Evolutionary conservation across 2,113 vertebrate genomes (phyloP).

Genomic region (Sturnira hondurensis): DNA sequence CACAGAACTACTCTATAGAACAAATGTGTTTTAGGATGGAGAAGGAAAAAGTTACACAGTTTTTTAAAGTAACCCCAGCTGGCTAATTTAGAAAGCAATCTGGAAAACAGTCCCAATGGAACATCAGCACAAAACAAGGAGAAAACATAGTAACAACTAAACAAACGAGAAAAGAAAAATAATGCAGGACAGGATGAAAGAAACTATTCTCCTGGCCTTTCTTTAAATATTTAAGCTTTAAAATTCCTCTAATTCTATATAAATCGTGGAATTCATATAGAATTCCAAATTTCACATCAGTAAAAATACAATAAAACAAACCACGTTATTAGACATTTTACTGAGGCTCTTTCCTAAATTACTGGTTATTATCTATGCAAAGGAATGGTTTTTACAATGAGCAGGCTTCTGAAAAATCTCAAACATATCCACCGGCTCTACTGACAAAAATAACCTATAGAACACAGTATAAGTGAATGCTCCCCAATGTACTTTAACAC

Average conservation of each 20-base stretch:
- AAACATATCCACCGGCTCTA: not conserved
- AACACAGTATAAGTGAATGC: not conserved
- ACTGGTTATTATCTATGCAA: not conserved
- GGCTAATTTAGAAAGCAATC: conserved; percentile 70
- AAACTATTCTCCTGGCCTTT: conserved; percentile 33
- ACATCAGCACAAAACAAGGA: conserved; percentile 68
- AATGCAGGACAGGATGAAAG: conserved; percentile 43
- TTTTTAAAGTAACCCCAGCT: conserved; percentile 69
- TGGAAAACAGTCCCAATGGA: conserved; percentile 59
- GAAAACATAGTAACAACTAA: conserved; percentile 65
- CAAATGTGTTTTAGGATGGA: conserved; percentile 50
- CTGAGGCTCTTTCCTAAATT: not conserved
- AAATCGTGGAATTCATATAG: no score
- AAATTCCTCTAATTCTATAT: conserved; percentile 20
- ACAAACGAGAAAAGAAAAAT: conserved; percentile 57
- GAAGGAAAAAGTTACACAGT: conserved; percentile 61
- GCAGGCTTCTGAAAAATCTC: conserved; percentile 17
- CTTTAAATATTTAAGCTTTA: conserved; percentile 1
- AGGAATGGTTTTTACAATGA: not conserved
- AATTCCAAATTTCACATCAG: conserved; percentile 33
- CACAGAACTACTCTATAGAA: not conserved
- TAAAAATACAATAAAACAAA: conserved; percentile 33
- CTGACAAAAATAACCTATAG: not conserved
- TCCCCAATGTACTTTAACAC: not conserved
- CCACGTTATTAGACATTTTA: not conserved